A percentile compares a stretch with the other conserved stretches of the same genome.
phyloP scores from a whole-genome alignment of 92 coral and sea anemone species.

The Bergia sp. region DNA sequence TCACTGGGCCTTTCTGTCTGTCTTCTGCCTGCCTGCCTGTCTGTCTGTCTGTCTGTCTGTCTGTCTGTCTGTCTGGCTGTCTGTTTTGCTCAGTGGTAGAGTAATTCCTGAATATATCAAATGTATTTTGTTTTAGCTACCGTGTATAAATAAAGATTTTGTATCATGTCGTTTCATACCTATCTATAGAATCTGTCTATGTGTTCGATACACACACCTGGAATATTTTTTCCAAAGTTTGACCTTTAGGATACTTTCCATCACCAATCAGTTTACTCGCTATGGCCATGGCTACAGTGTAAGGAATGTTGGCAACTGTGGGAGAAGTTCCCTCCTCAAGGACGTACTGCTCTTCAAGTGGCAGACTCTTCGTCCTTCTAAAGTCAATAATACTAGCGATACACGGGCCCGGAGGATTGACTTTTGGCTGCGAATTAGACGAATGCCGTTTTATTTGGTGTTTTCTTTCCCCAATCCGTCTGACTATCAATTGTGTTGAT shows the following conservation, averaged over 20 bases:
- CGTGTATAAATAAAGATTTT: no score
- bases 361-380: conserved; percentile 34
- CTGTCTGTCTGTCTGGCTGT: no score
- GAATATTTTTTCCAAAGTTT: conserved; percentile 40
- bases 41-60: no score
- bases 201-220: conserved; percentile 12
- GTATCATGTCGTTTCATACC: no score
- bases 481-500: not conserved
- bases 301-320: conserved; percentile 26
- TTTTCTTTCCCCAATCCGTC: no score
- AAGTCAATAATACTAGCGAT: conserved; percentile 63
- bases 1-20: no score
- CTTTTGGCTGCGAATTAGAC: not conserved
- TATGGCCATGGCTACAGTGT: conserved; percentile 49
- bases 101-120: no score
- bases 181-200: no score
- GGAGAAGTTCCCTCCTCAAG: conserved; percentile 71
- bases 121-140: no score
- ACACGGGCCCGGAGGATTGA: conserved; percentile 66
- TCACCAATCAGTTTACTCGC: conserved; percentile 46
- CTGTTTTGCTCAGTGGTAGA: no score
- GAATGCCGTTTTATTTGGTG: not conserved
- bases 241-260: conserved; percentile 30
- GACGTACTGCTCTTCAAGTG: conserved; percentile 42
- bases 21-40: no score